A percentile compares a stretch with the other conserved stretches of the same genome.
phyloP scores from a whole-genome alignment of 2,888 invertebrate genomes.

The Odontocerum albicorne region DNA sequence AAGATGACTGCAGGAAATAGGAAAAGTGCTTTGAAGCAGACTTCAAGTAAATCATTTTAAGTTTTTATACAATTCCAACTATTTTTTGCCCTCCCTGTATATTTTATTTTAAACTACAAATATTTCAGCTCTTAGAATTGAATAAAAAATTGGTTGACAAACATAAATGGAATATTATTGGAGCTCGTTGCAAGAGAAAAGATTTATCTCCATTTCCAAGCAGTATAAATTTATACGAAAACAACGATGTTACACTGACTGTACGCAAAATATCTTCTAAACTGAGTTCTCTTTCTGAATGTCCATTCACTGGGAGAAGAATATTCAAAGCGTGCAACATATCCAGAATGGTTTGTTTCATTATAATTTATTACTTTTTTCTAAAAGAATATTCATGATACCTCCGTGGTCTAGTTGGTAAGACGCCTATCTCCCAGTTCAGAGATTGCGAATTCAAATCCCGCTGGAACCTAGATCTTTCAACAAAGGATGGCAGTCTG shows the following conservation, averaged over 20 bases:
- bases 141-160: not conserved
- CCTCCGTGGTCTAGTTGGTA: too few species aligned
- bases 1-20: too few species aligned
- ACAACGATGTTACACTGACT: not conserved
- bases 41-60: too few species aligned
- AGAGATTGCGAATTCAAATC: too few species aligned
- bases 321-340: not conserved
- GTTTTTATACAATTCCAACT: too few species aligned
- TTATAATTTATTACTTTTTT: not conserved
- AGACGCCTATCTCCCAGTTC: too few species aligned
- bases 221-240: not conserved
- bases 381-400: too few species aligned
- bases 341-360: slow-evolving; percentile 1
- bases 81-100: too few species aligned
- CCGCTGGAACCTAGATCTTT: too few species aligned
- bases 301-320: slow-evolving; percentile 3
- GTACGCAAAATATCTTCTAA: not conserved
- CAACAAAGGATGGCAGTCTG: too few species aligned
- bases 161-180: slow-evolving; percentile 1
- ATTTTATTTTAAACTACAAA: too few species aligned
- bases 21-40: too few species aligned
- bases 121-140: slow-evolving; percentile 3
- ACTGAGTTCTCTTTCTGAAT: slow-evolving; percentile 1
- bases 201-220: not conserved
- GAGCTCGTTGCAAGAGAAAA: not conserved